Conservation (phyloP, 2,888 invertebrate genomes). For the Rhingia campestris region DNA sequence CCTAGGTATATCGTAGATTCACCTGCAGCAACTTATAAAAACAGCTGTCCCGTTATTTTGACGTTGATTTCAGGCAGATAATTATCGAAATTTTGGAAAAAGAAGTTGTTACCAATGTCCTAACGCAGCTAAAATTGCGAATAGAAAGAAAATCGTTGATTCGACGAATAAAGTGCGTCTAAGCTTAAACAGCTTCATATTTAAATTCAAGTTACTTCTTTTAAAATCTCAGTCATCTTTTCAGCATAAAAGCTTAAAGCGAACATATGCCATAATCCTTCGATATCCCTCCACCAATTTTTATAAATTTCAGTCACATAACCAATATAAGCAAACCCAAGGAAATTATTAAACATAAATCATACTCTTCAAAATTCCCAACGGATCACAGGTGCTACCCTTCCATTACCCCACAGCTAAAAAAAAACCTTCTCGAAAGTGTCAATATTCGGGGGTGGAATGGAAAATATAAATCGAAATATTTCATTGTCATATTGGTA, state of each 20-base stretch:
- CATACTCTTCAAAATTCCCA: slow-evolving; percentile 19
- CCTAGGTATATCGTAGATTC: no score
- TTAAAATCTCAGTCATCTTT: background rate
- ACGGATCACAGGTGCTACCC: slow-evolving; percentile 62
- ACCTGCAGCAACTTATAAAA: no score
- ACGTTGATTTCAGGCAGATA: no score
- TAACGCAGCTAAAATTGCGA: no score
- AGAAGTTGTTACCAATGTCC: no score
- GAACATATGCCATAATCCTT: background rate
- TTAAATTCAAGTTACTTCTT: no score
- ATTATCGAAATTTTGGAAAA: no score
- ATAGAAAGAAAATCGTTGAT: no score
- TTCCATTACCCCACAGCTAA: slow-evolving; percentile 16
- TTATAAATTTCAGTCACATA: slow-evolving; percentile 18
- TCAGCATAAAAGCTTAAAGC: background rate
- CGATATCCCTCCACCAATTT: background rate
- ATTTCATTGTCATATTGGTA: slow-evolving; percentile 58
- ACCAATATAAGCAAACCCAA: background rate
- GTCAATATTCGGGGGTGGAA: slow-evolving; percentile 55
- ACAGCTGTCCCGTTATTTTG: no score
- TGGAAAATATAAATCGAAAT: slow-evolving; percentile 53
- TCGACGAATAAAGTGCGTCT: no score
- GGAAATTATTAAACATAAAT: slow-evolving; percentile 64
- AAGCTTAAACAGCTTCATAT: no score
- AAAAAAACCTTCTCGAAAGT: slow-evolving; percentile 34